phyloP scores from a whole-genome alignment of 2,888 invertebrate species.

The Macrophya alboannulata region DNA sequence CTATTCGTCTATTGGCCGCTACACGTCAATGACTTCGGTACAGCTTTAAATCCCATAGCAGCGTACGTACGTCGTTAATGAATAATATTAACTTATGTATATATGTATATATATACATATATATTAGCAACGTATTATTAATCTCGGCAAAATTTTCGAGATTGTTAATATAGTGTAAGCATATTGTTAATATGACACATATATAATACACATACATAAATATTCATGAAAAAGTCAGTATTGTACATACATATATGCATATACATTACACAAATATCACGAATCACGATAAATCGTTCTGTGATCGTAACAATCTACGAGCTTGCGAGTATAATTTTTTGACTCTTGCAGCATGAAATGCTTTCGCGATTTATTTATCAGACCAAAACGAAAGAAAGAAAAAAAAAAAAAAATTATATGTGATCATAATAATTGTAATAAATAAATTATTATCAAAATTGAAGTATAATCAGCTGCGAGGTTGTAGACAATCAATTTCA shows the following conservation, averaged over 20 bases:
- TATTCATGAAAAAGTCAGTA: neutral
- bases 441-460: neutral
- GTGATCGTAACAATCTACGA: conserved; percentile 47
- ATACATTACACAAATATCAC: neutral
- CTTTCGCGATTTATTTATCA: neutral
- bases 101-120: conserved; percentile 10
- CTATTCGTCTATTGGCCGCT: conserved; percentile 64
- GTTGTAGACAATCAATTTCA: conserved; percentile 52
- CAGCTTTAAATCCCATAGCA: conserved; percentile 69
- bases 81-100: conserved; percentile 33
- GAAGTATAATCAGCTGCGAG: neutral
- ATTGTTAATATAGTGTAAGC: conserved; percentile 38
- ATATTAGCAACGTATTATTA: conserved; percentile 41
- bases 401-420: neutral
- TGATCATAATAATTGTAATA: neutral
- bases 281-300: conserved; percentile 3
- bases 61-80: conserved; percentile 60
- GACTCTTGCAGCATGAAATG: neutral
- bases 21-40: conserved; percentile 72
- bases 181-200: neutral
- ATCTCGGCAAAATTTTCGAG: neutral
- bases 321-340: too few relatives aligned
- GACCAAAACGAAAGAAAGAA: neutral
- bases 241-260: neutral
- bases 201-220: conserved; percentile 2